Conservation (phyloP, 30 jellyfish, hydroid and myxozoan genomes). For the Hydractinia symbiolongicarpus region DNA sequence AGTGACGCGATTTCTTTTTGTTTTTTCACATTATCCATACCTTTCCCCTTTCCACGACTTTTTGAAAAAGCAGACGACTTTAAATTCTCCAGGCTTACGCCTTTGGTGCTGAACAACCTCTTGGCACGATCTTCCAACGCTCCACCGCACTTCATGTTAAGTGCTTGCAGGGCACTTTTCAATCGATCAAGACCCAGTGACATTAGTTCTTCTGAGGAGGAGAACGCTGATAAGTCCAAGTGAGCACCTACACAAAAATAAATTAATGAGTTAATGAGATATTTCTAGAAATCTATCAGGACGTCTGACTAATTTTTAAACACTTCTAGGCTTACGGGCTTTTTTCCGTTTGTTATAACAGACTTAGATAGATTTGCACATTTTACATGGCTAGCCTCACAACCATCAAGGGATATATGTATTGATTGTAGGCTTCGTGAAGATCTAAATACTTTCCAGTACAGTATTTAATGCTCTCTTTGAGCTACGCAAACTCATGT, state of each 20-base stretch:
- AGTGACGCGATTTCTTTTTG: constrained; percentile 76
- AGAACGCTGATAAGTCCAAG: constrained; percentile 78
- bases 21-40: constrained; percentile 47
- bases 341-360: no score
- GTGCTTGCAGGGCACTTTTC: constrained; percentile 83
- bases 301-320: no score
- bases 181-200: constrained; percentile 92
- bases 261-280: background rate
- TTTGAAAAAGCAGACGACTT: constrained; percentile 73
- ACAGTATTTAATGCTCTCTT: no score
- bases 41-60: constrained; percentile 72
- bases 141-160: constrained; percentile 89
- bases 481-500: no score
- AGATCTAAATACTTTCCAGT: constrained; percentile 89
- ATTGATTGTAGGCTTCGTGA: constrained; percentile 67
- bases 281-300: background rate
- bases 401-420: constrained; percentile 56
- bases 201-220: constrained; percentile 91
- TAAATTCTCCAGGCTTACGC: constrained; percentile 51
- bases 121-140: constrained; percentile 89
- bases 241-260: constrained; percentile 46
- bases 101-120: constrained; percentile 72
- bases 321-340: no score
- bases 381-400: no score
- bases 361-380: no score